Evolutionary conservation across 2,888 invertebrate species (phyloP), one percentile per base, ranked within the genome.

Genomic region (Ypsolopha scabrella): DNA sequence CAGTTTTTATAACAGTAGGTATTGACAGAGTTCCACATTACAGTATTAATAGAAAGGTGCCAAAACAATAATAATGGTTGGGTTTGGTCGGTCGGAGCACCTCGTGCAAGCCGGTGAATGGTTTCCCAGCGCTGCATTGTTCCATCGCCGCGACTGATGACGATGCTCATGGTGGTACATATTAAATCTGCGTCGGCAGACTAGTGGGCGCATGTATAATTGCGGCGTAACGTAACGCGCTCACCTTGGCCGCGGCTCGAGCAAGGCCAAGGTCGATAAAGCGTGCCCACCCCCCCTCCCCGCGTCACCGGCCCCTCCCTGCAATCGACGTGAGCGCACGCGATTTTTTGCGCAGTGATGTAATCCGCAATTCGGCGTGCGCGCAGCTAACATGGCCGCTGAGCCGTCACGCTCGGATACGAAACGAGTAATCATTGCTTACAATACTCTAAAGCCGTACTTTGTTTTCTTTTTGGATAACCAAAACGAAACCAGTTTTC

Each of bases 291-390:
- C 52, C 55, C 58, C 52, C 51, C 56, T 60, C 57, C 58, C 58
- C 58, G 24, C 24, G 24, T 24, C 59, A 58, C 58, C 59, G 53
- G 43, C 54, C 53, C 53, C 60, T 55, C 60, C 58, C 55, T 52
- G 50, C 57, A 55, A 55, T 56, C 56, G 58, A 59, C 69, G 64
- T 65, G 67, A 70, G 73, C 70, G 75, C 75, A 74, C 71, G 69
- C 72, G 64, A 68, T 75, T 80, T 83, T 83, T 83, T 82, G 80
- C 76, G 69, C 72, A 72, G 72, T 85, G 85, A 85, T 83, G 82
- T 85, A 83, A 83, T 80, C 75, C 68, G 70, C 76, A 78, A 76
- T 82, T 83, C 76, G 80, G 80, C 80, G 77, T 72, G 70, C 70
- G 75, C 72, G 78, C 80, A 78, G 75, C 39, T 13, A 43, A 47